These are phyloP conservation scores for Serilophus lunatus DNA, from an alignment of 2,113 vertebrate genomes.

Conservation along the genomic window DNA sequence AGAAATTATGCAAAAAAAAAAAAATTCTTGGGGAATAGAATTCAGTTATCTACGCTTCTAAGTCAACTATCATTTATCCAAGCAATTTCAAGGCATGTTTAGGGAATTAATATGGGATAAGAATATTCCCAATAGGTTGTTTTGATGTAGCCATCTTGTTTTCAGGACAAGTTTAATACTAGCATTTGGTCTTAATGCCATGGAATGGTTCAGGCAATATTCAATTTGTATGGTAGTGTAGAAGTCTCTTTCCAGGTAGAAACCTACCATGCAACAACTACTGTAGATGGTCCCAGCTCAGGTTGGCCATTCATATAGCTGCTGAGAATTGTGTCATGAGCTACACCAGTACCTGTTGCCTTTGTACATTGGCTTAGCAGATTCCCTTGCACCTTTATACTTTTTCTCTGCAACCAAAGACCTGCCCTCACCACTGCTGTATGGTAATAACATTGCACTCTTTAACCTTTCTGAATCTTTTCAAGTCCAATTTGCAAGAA, in stretches of 20 bases:
- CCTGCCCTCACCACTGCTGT: background rate
- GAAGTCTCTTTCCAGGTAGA: background rate
- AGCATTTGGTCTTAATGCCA: background rate
- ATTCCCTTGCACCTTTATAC: background rate
- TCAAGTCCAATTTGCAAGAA: background rate
- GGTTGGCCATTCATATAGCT: background rate
- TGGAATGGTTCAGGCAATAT: background rate
- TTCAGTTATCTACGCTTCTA: background rate
- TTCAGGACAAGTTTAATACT: background rate
- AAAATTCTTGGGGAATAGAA: background rate
- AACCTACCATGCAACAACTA: rapidly evolving
- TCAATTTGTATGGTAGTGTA: background rate
- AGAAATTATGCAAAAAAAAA: background rate
- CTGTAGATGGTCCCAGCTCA: background rate
- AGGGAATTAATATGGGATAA: background rate
- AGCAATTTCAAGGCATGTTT: background rate
- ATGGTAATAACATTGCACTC: background rate
- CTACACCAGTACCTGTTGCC: background rate
- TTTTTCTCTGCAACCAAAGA: background rate
- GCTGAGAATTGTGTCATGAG: background rate
- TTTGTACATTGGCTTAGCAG: background rate
- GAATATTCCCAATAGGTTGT: background rate
- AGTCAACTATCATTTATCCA: background rate
- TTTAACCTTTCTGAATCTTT: background rate
- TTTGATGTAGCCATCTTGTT: background rate